Base-by-base conservation (phyloP, 2,888 invertebrate species). In the Pseudoips prasinana region DNA sequence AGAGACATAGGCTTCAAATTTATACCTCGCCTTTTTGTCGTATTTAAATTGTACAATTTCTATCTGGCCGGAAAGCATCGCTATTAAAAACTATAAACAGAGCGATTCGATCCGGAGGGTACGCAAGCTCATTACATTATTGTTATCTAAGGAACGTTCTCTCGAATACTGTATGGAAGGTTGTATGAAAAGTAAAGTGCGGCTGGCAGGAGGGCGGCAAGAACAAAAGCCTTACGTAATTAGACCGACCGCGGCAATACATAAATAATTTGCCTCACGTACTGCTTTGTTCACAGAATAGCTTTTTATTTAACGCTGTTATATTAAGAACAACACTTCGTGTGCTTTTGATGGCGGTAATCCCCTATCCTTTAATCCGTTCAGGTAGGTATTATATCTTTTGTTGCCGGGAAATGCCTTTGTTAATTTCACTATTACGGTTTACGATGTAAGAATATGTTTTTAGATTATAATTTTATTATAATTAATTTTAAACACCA, bases 181-280 rank as follows among this genome's bases (percentile, higher is more conserved):
- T 59, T 61, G 58, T 62, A 58, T 63, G 62, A 62, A 46, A 61
- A 67, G 71, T 68, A 68, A 70, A 73, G 69, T 65, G 73, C 70
- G 65, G 68, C 62, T 55, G 58, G 58, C 58, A 62, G 61, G 63
- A 63, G 65, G 76, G 70, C 71, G 60, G 50, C 66, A 73, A 70
- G 77, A 87, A 87, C 87, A 87, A 88, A 86, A 82, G 86, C 73
- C 79, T 74, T 69, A 73, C 77, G 83, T 88, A 86, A 87, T 87
- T 86, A 87, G 85, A 83, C 71, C 82, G 78, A 75, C 84, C 84
- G 72, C 74, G 69, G 85, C 80, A 79, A 87, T 86, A 86, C 86
- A 87, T 87, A 85, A 86, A 85, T 86, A 86, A 87, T 87, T 87
- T 86, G 81, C 80, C 79, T 77, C 86, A 86, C 85, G 86, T 86